Evolutionary conservation across 2,113 vertebrate species (phyloP).

Genomic region (Mohoua ochrocephala): DNA sequence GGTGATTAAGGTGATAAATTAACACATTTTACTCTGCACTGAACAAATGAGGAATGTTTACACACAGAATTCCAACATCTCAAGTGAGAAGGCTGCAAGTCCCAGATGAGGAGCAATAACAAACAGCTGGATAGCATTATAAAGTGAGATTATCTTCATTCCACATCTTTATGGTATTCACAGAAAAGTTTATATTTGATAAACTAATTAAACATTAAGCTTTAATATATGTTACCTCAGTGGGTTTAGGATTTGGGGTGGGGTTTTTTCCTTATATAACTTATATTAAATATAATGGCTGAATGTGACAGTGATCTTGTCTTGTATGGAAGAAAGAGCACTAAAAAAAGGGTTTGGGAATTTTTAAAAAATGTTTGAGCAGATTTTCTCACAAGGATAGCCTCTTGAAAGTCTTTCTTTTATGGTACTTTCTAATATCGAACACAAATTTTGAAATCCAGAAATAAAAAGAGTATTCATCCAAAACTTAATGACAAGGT

Average conservation of each 20-base stretch:
- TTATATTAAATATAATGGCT: not conserved
- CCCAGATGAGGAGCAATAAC: not conserved
- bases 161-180: not conserved
- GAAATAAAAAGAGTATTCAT: not conserved
- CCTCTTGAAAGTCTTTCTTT: not conserved
- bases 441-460: not conserved
- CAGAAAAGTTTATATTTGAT: not conserved
- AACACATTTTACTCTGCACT: not conserved
- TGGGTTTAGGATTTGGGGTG: not conserved
- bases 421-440: not conserved
- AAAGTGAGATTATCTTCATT: not conserved
- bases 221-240: not conserved
- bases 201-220: not conserved
- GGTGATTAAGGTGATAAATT: not conserved
- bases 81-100: not conserved
- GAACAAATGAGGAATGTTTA: not conserved
- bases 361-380: not conserved
- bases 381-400: not conserved
- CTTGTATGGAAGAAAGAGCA: not conserved
- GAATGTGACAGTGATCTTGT: not conserved
- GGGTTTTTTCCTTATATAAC: rapidly evolving
- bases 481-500: not conserved
- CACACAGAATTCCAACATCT: not conserved
- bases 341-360: rapidly evolving
- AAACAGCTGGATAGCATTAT: not conserved